Base-by-base conservation (phyloP, 1,140 invertebrate genomes). In the Sycophaga agraensis region DNA sequence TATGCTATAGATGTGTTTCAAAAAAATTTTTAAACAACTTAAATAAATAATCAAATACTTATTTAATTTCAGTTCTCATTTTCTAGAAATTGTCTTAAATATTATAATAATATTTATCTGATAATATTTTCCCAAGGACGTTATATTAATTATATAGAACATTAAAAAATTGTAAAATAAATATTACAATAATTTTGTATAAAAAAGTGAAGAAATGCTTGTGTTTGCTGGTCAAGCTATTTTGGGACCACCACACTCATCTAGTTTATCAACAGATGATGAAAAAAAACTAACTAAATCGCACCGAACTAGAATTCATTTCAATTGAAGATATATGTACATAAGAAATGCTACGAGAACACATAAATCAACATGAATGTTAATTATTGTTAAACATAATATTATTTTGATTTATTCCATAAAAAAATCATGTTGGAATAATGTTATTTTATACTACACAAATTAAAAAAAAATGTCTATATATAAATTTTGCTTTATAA, bases 181-280 rank as follows among this genome's bases (percentile, higher is more conserved):
- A 46, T 9, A 24, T 9, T 2, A 26, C 2, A 14, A 24, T 24
- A n/a, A 26, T 16, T n/a, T n/a, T n/a, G n/a, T n/a, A n/a, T n/a
- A n/a, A n/a, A n/a, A n/a, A n/a, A n/a, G n/a, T n/a, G n/a, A n/a
- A n/a, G n/a, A n/a, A n/a, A n/a, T n/a, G n/a, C 7, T 37, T 2
- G 14, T n/a, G 16, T 39, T 4, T 39, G 17, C 12, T 34, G 24
- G 28, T 53, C 49, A 28, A 53, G 28, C 21, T 31, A 54, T 43
- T 59, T 60, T 60, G 58, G 58, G 49, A 60, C 58, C 58, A 60
- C 39, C 21, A 35, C 26, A 46, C 4, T 39, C 7, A 11, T 22
- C 37, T 50, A 12, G 31, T 21, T 50, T 35, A 50, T 35, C 21
- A 5, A n/a, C 14, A 37, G 4, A n/a, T 21, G 19, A 37, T 4